phyloP scores from a whole-genome alignment of 2,113 vertebrate genomes.

The Bostrychus sinensis region DNA sequence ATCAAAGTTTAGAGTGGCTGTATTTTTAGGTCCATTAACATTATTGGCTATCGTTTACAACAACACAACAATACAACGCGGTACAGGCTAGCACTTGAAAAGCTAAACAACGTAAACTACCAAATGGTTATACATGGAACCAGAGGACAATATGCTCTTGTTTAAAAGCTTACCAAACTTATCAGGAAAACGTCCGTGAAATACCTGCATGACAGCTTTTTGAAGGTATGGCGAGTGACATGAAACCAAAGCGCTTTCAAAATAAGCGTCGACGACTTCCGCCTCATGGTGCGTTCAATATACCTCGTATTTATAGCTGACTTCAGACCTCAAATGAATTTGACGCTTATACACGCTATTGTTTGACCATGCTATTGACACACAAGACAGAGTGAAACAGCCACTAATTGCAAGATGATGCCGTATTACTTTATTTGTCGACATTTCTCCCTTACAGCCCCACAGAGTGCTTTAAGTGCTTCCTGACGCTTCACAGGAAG shows the following conservation, averaged over 20 bases:
- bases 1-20: neutral
- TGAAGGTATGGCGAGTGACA: neutral
- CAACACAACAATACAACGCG: no score
- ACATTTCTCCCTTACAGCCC: neutral
- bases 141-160: no score
- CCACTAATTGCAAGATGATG: no score
- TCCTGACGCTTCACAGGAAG: conserved; percentile 3
- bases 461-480: neutral
- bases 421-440: no score
- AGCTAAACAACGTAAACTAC: neutral
- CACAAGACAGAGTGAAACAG: no score
- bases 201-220: neutral
- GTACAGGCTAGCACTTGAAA: neutral
- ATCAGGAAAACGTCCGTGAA: neutral
- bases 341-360: no score
- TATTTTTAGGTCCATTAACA: no score
- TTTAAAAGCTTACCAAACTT: conserved; percentile 3
- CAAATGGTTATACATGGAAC: neutral
- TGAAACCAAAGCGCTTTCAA: neutral
- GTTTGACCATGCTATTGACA: no score
- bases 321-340: neutral
- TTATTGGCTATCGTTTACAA: no score
- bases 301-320: neutral
- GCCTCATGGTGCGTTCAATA: neutral
- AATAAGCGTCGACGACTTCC: neutral